A percentile compares a stretch with the other conserved stretches of the same genome.
phyloP scores from a whole-genome alignment of 1,140 invertebrate genomes.

The Mya arenaria region DNA sequence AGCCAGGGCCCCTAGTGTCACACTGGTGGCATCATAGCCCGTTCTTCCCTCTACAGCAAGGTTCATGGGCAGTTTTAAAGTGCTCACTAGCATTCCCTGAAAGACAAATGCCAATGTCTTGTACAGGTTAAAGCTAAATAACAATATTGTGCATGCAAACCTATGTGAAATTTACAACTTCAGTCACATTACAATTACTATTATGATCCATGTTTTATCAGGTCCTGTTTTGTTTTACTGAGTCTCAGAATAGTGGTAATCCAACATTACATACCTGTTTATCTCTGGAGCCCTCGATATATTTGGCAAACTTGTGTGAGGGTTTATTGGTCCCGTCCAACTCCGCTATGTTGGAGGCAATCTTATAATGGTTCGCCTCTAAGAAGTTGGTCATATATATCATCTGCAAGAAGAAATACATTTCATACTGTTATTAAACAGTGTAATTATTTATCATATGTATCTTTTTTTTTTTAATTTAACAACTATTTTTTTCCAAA shows the following conservation, averaged over 20 bases:
- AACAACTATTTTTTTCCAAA: too few relatives aligned
- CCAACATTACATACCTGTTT: conserved; percentile 85
- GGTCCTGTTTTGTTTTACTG: neutral
- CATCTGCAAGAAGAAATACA: conserved; percentile 85
- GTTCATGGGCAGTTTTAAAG: conserved; percentile 71
- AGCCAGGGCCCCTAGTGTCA: conserved; percentile 60
- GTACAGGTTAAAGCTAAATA: neutral
- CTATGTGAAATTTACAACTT: too few relatives aligned
- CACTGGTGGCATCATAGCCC: conserved; percentile 67
- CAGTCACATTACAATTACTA: too few relatives aligned
- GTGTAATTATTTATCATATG: neutral
- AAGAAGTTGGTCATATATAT: conserved; percentile 95
- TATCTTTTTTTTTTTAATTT: neutral
- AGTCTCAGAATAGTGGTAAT: neutral
- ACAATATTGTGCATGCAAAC: neutral
- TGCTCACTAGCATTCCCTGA: conserved; percentile 71
- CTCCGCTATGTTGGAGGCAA: conserved; percentile 90
- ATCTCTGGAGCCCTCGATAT: conserved; percentile 93
- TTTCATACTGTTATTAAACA: neutral
- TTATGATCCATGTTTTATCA: too few relatives aligned
- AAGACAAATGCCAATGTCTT: conserved; percentile 20
- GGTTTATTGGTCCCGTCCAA: conserved; percentile 88
- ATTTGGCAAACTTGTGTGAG: conserved; percentile 89
- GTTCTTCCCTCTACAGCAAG: conserved; percentile 69
- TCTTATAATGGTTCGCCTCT: conserved; percentile 94